Evolutionary conservation across 2,888 invertebrate genomes (phyloP), one percentile per base, ranked within the genome.

Genomic region (Pachliopta kotzebuea): DNA sequence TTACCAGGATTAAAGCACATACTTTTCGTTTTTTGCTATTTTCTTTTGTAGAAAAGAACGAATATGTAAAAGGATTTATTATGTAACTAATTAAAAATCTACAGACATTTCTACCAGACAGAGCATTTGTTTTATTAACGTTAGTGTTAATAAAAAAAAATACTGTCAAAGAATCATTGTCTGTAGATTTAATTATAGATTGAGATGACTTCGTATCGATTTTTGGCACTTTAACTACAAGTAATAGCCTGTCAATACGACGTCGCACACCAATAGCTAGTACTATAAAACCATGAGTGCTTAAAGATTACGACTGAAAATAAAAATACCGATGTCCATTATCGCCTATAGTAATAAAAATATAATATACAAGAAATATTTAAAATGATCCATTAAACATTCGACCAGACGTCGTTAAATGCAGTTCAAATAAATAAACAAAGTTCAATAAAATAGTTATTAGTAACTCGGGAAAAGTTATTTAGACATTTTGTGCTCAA

Each of bases 301-400:
- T 62, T 21, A 58, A 58, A 49, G 50, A 42, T 66, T 66, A 62
- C 55, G 31, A 29, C 59, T 52, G 55, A 50, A 49, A 42, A 23
- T 58, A 56, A 66, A 58, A 26, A 60, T 64, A 56, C 42, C 59
- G 26, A n/a, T 50, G 55, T 66, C 65, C 65, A 66, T 66, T 66
- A 66, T 52, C 62, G 58, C 50, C 55, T 31, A 62, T 62, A 62
- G 58, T 58, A 66, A 62, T 62, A 66, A 65, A 65, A 61, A 2
- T 52, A 42, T 45, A 21, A 57, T 57, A 53, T 56, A 29, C 31
- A 56, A 55, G 59, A 37, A 55, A 57, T 54, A 61, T 23, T 65
- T 65, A 61, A 65, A 65, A 57, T 61, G 31, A 37, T 57, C 57
- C 23, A 21, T 58, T 50, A 56, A 42, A 45, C 26, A 29, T 52